These are phyloP conservation scores for Callochromis pleurospilus DNA, from an alignment of 2,113 vertebrate species.

Conservation along the genomic window DNA sequence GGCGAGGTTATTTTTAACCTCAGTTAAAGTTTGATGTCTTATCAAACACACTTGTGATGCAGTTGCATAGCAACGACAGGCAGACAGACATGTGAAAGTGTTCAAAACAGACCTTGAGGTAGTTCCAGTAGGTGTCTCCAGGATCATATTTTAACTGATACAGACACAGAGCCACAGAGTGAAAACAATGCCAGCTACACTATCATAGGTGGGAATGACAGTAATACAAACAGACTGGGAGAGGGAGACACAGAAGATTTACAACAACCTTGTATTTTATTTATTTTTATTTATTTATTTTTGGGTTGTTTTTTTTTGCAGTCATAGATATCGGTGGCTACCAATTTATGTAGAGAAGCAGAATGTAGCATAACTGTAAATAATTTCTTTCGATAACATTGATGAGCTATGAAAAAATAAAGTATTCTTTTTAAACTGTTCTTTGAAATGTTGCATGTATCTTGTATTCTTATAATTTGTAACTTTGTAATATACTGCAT, in stretches of 20 bases:
- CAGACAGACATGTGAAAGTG: not conserved
- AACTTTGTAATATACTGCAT: not conserved
- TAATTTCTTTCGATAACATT: not conserved
- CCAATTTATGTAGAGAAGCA: not conserved
- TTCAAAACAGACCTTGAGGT: not conserved
- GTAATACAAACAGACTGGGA: not conserved
- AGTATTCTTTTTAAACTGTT: not conserved
- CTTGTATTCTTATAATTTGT: not conserved
- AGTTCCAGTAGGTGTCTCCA: not conserved
- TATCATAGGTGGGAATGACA: not conserved
- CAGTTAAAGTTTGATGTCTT: not conserved
- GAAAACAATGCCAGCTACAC: not conserved
- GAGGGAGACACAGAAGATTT: not conserved
- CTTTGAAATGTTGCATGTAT: not conserved
- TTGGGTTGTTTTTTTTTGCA: not conserved
- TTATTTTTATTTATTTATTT: not conserved
- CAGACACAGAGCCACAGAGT: not conserved
- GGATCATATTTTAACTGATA: not conserved
- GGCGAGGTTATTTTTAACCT: not conserved
- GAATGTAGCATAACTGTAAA: not conserved
- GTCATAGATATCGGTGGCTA: accelerated
- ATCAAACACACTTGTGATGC: not conserved
- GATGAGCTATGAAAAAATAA: not conserved
- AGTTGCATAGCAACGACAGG: not conserved
- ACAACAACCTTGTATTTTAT: not conserved